A percentile compares a stretch with the other conserved stretches of the same genome.
These are phyloP conservation scores for Bombus polaris DNA, from an alignment of 1,140 invertebrate genomes.

Conservation along the genomic window DNA sequence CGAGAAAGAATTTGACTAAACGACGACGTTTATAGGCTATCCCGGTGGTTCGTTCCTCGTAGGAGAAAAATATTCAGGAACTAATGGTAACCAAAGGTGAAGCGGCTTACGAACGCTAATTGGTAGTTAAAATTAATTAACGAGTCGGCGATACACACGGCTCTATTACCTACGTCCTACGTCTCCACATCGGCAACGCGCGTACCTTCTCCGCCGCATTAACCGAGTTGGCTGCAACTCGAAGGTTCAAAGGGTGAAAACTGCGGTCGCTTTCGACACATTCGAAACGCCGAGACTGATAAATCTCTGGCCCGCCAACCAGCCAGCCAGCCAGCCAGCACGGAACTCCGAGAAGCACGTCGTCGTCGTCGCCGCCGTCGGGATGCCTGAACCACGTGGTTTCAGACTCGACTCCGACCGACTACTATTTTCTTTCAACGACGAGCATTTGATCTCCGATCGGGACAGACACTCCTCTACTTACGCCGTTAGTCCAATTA, in stretches of 20 bases:
- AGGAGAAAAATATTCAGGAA: background rate
- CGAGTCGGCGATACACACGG: background rate
- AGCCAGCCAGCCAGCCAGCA: background rate
- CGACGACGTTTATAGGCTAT: background rate
- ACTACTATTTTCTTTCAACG: conserved; percentile 45
- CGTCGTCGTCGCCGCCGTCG: conserved; percentile 17
- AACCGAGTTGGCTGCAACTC: conserved; percentile 3
- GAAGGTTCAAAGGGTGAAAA: conserved; percentile 35
- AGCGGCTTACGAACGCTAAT: conserved; percentile 18
- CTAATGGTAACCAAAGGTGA: background rate
- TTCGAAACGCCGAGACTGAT: conserved; percentile 42
- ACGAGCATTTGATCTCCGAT: conserved; percentile 49
- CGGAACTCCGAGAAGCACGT: conserved; percentile 35
- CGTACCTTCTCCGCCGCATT: background rate
- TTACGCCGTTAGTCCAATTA: conserved; percentile 39
- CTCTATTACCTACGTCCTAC: conserved; percentile 35
- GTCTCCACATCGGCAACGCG: background rate
- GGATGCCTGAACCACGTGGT: conserved; percentile 29
- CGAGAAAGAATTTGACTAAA: background rate
- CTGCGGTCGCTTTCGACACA: conserved; percentile 47
- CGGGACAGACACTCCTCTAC: conserved; percentile 41
- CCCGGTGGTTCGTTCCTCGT: background rate
- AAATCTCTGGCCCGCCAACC: conserved; percentile 28
- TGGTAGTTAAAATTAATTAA: conserved; percentile 42
- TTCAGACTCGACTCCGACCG: background rate